Base-by-base conservation (phyloP, 2,888 invertebrate genomes). In the Hedya salicella region DNA sequence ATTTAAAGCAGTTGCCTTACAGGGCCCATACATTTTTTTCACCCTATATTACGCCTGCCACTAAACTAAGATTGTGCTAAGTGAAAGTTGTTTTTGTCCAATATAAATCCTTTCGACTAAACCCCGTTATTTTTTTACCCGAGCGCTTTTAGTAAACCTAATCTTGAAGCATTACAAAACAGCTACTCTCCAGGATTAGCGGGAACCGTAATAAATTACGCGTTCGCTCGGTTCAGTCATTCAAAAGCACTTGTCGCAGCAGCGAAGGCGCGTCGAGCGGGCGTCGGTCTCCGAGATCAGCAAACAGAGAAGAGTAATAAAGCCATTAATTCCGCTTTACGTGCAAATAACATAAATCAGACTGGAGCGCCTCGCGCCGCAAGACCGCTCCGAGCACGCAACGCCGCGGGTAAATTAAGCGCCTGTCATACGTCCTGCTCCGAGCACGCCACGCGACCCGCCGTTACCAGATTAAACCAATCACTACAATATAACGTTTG, bases 311-410 rank as follows among this genome's bases (percentile, higher is more conserved):
- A 88, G 88, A 87, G 87, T 91, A 89, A 89, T 89, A 90, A 89
- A 88, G 88, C 87, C 89, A 91, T 91, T 91, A 91, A 91, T 91
- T 91, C 88, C 87, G 88, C 88, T 90, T 89, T 88, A 88, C 87
- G 88, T 88, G 89, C 88, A 91, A 91, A 90, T 88, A 90, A 88
- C 90, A 91, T 91, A 91, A 91, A 92, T 92, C 91, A 91, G 89
- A 85, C 80, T 86, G 86, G 82, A 86, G 81, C 85, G 83, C 82
- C 81, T 82, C 84, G 84, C 82, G 83, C 87, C 89, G 80, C 89
- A 88, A 87, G 86, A 86, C 81, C 83, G 85, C 83, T 79, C 78
- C 68, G 79, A 82, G 82, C 79, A 83, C 82, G 82, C 85, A 78
- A 78, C 78, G 75, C 82, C 83, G 76, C 78, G 80, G 79, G 75